Base-by-base conservation (phyloP, 2,797 vertebrate species). In the Antennarius maculatus region DNA sequence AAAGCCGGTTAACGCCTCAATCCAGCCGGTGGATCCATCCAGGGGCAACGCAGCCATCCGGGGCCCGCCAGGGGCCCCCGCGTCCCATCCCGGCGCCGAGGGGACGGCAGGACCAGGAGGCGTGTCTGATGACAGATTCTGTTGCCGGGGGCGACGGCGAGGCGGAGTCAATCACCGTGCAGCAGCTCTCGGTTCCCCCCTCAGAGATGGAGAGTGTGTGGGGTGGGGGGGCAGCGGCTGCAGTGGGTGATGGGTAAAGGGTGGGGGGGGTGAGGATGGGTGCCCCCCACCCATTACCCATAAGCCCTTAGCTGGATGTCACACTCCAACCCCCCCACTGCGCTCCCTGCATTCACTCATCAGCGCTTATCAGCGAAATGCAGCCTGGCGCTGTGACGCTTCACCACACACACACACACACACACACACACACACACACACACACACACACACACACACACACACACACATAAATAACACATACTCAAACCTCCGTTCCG, bases 291-390 rank as follows among this genome's bases (percentile, higher is more conserved):
- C 15, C 54, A 3, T 13, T 63, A 58, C 58, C 67, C 80, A 72
- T 85, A 81, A 82, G 78, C 83, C 81, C 37, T 71, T 76, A 80
- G 82, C 83, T 87, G 84, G 79, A 86, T 85, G 82, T 85, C 82
- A 88, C 82, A 89, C 77, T 82, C 71, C 75, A 78, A 34, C 53
- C 61, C 46, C 57, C 66, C 54, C 54, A 42, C 27, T n/a, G 17
- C 53, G 37, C 56, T 43, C 56, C 76, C 72, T 55, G 52, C 13
- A 14, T 79, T 84, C 82, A 77, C 74, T 86, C 87, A 89, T 89
- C 84, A 87, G 62, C 8, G 78, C 86, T 90, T 90, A 90, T 90
- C 88, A 71, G 79, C 71, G 74, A 84, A 85, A 83, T 82, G 79
- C 88, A 90, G 85, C 83, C 77, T 72, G 2, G 70, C 61, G 8